phyloP scores from a whole-genome alignment of 2,888 invertebrate species.

The Trachelus troglodyta region DNA sequence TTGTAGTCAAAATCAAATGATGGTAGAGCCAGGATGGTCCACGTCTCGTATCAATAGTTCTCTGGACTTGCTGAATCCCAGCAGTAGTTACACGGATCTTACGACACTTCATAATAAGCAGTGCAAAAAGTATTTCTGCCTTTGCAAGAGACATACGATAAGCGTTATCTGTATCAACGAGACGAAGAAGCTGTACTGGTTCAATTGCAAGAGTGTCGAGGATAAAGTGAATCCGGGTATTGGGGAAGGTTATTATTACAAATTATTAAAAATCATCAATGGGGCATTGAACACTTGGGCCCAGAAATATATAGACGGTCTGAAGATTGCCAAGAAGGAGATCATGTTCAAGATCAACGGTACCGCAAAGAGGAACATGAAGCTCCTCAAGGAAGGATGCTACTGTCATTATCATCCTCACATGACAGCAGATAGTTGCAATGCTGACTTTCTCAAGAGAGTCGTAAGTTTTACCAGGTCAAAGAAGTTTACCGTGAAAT shows the following conservation, averaged over 20 bases:
- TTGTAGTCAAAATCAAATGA: conserved; percentile 39
- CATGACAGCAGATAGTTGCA: conserved; percentile 87
- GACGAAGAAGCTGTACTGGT: conserved; percentile 59
- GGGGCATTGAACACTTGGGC: conserved; percentile 59
- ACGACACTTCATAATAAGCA: conserved; percentile 52
- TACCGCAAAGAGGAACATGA: conserved; percentile 61
- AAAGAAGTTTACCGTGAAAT: neutral
- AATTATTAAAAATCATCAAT: conserved; percentile 56
- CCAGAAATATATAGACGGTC: conserved; percentile 56
- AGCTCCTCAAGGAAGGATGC: conserved; percentile 62
- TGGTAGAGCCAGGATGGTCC: conserved; percentile 61
- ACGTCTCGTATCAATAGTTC: conserved; percentile 48
- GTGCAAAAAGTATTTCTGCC: conserved; percentile 60
- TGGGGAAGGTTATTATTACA: conserved; percentile 61
- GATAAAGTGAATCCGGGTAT: conserved; percentile 58
- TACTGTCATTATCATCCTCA: conserved; percentile 84
- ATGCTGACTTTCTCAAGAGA: conserved; percentile 89
- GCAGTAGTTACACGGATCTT: conserved; percentile 54
- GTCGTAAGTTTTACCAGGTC: conserved; percentile 67
- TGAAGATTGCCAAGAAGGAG: conserved; percentile 50
- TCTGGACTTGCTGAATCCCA: conserved; percentile 54
- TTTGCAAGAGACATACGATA: conserved; percentile 60
- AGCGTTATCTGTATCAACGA: conserved; percentile 63
- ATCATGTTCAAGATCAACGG: conserved; percentile 64
- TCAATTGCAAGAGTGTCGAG: conserved; percentile 59